phyloP scores from a whole-genome alignment of 37 sponge, comb jelly and placozoan species.

The Petrosia ficiformis region DNA sequence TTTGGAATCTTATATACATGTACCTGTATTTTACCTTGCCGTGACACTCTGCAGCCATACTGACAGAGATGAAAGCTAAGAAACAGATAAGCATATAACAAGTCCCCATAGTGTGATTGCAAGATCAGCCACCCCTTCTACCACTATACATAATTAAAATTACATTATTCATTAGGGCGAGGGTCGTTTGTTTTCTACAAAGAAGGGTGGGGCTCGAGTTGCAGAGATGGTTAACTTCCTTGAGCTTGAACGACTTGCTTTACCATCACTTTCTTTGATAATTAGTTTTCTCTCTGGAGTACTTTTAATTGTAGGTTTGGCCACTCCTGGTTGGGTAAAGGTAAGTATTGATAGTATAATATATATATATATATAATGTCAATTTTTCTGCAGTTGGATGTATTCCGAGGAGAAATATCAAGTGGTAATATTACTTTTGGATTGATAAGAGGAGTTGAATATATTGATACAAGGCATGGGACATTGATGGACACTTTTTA shows the following conservation, averaged over 20 bases:
- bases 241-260: background rate
- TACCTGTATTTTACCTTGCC: conserved; percentile 45
- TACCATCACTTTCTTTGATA: background rate
- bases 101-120: background rate
- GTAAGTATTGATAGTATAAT: background rate
- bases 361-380: background rate
- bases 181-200: no score
- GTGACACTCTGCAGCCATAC: conserved; percentile 63
- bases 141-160: background rate
- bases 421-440: background rate
- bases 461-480: background rate
- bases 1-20: background rate
- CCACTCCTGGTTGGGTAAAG: background rate
- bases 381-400: background rate
- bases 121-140: background rate
- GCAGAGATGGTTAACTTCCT: background rate
- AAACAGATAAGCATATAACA: background rate
- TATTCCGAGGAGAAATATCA: background rate
- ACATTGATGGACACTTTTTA: background rate
- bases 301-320: background rate
- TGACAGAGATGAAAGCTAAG: background rate
- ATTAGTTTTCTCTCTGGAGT: background rate
- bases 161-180: no score
- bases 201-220: background rate
- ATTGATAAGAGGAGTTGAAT: background rate